phyloP scores from a whole-genome alignment of 2,797 vertebrate genomes.

The Pelochelys cantorii region DNA sequence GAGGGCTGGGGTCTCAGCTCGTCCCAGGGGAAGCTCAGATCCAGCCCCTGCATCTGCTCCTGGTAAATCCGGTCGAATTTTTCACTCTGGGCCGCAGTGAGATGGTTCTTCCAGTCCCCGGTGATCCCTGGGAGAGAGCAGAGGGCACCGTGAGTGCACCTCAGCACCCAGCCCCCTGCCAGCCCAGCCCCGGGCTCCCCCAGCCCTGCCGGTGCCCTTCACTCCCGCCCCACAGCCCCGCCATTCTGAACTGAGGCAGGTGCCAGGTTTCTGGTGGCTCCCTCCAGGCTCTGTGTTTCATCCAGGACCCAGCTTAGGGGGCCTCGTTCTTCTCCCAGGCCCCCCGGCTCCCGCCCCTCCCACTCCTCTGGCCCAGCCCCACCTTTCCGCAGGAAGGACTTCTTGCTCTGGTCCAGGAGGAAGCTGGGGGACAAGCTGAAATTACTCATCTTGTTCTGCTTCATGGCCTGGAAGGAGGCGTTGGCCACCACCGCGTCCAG shows the following conservation, averaged over 20 bases:
- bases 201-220: background rate
- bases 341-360: background rate
- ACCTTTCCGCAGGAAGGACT: slow-evolving; percentile 86
- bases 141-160: background rate
- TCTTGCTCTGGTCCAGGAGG: slow-evolving; percentile 80
- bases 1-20: background rate
- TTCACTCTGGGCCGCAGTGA: slow-evolving; percentile 72
- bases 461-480: slow-evolving; percentile 84
- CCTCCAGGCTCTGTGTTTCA: background rate
- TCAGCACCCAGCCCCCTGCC: background rate
- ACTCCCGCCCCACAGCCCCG: background rate
- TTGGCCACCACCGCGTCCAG: slow-evolving; percentile 79
- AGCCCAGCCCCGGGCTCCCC: background rate
- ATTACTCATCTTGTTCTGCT: slow-evolving; percentile 86
- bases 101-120: slow-evolving; percentile 79
- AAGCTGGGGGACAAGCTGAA: slow-evolving; percentile 79
- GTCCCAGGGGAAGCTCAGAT: slow-evolving; percentile 73
- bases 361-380: background rate
- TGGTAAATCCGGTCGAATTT: slow-evolving; percentile 69
- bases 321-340: background rate
- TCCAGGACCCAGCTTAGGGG: too few species aligned
- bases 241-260: background rate
- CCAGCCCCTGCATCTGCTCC: slow-evolving; percentile 59
- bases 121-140: slow-evolving; percentile 63
- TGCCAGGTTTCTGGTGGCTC: too few species aligned